These are phyloP conservation scores for Pseudomugil gertrudae DNA, from an alignment of 2,797 vertebrate species.

Conservation along the genomic window DNA sequence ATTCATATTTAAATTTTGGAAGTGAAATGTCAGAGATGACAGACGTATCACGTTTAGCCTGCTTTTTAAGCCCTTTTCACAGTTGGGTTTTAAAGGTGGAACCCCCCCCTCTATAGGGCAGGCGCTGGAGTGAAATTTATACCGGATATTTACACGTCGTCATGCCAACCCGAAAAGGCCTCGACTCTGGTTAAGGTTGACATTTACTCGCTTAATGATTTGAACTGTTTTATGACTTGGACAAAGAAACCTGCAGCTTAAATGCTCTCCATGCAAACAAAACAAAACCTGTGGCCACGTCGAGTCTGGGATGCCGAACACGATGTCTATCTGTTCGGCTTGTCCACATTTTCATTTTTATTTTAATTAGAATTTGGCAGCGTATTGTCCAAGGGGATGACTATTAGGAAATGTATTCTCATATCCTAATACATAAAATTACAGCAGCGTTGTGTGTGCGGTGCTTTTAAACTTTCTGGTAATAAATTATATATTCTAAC, in stretches of 20 bases:
- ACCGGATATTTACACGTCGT: slow-evolving; percentile 25
- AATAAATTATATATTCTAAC: slow-evolving; percentile 68
- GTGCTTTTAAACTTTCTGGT: slow-evolving; percentile 61
- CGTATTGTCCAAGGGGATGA: slow-evolving; percentile 62
- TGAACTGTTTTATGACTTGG: slow-evolving; percentile 3
- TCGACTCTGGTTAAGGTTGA: not conserved
- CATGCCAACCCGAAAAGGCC: not conserved
- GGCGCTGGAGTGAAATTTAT: slow-evolving; percentile 12
- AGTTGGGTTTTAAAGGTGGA: slow-evolving; percentile 23
- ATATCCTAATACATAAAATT: slow-evolving; percentile 64
- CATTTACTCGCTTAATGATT: slow-evolving; percentile 14
- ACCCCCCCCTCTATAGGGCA: slow-evolving; percentile 3
- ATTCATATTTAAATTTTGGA: slow-evolving; percentile 63
- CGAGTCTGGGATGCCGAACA: slow-evolving; percentile 19
- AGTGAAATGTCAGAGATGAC: slow-evolving; percentile 65
- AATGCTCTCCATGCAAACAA: slow-evolving; percentile 18
- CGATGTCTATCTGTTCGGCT: slow-evolving; percentile 59
- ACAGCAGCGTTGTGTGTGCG: slow-evolving; percentile 59
- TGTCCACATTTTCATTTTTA: slow-evolving; percentile 54
- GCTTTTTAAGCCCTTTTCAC: slow-evolving; percentile 23
- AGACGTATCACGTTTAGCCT: slow-evolving; percentile 44
- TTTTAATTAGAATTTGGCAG: slow-evolving; percentile 71
- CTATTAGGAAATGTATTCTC: slow-evolving; percentile 64
- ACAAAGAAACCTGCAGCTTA: slow-evolving; percentile 16
- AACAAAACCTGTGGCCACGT: slow-evolving; percentile 50